A percentile compares a stretch with the other conserved stretches of the same genome.
phyloP scores from a whole-genome alignment of 2,888 invertebrate species.

The Meiosimyza decipiens region DNA sequence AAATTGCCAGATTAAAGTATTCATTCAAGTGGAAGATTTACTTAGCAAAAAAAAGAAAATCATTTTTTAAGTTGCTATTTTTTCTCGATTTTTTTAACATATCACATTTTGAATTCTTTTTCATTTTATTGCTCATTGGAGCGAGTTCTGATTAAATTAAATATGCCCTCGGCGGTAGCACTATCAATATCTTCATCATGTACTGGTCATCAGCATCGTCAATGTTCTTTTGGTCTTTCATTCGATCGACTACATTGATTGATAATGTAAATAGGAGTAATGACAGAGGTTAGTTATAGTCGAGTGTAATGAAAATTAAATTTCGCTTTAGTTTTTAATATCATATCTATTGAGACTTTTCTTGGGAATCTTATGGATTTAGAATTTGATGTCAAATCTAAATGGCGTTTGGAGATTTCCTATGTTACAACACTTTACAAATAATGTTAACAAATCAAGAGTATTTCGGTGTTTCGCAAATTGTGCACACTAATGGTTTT shows the following conservation, averaged over 20 bases:
- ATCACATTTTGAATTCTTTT: slow-evolving; percentile 9
- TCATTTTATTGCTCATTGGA: not conserved
- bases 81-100: not conserved
- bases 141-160: slow-evolving; percentile 15
- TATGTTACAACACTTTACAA: too few relatives aligned
- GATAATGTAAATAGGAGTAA: too few relatives aligned
- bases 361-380: too few relatives aligned
- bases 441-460: too few relatives aligned
- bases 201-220: not conserved
- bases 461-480: too few relatives aligned
- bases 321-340: too few relatives aligned
- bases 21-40: slow-evolving; percentile 19
- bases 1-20: slow-evolving; percentile 14
- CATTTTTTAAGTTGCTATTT: not conserved
- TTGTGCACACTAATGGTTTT: too few relatives aligned
- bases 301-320: too few relatives aligned
- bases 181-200: not conserved
- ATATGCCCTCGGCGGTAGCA: slow-evolving; percentile 9
- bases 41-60: not conserved
- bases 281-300: too few relatives aligned
- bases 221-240: not conserved
- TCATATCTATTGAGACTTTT: too few relatives aligned
- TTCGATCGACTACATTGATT: not conserved
- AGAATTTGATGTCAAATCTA: too few relatives aligned
- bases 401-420: too few relatives aligned